Base-by-base conservation (phyloP, 2,888 invertebrate genomes). In the Euzophera pinguis region DNA sequence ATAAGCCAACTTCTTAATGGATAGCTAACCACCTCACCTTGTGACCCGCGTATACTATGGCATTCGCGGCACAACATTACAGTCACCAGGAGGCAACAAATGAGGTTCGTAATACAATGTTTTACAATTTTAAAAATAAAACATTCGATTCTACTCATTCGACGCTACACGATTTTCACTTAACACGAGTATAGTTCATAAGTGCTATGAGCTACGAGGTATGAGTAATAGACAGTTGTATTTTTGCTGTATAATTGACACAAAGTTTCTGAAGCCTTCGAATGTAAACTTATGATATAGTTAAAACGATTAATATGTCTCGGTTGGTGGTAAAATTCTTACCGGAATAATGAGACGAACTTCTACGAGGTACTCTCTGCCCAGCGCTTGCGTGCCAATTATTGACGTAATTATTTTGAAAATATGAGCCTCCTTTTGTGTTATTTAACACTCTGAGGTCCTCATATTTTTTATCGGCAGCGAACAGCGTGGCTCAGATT, bases 391-490 rank as follows among this genome's bases (percentile, higher is more conserved):
- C 84, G 84, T 87, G 87, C 87, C 89, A 89, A 89, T 90, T 90
- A 90, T 90, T 86, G 85, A 81, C 81, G 88, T 86, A 84, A 87
- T 89, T 89, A 89, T 87, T 82, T 87, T 84, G 78, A 89, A 90
- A 84, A 85, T 89, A 89, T 88, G 80, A 77, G 78, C 73, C 56
- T 71, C 75, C 76, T 79, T 83, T 82, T 84, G 80, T 78, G 74
- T 79, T 84, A 82, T 86, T 88, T 82, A 83, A 81, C 79, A 77
- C 78, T 69, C 64, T 73, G 73, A 83, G 76, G 76, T 69, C 78
- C 78, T 72, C 63, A 81, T 85, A 82, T 83, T 77, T 84, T 84
- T 81, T 82, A 81, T 81, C 77, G 73, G 69, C 69, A 69, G 65
- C 59, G 67, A 64, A 55, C 64, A 60, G 67, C 67, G 71, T 69